Base-by-base conservation (phyloP, 2,888 invertebrate species). In the Mythimna impura region DNA sequence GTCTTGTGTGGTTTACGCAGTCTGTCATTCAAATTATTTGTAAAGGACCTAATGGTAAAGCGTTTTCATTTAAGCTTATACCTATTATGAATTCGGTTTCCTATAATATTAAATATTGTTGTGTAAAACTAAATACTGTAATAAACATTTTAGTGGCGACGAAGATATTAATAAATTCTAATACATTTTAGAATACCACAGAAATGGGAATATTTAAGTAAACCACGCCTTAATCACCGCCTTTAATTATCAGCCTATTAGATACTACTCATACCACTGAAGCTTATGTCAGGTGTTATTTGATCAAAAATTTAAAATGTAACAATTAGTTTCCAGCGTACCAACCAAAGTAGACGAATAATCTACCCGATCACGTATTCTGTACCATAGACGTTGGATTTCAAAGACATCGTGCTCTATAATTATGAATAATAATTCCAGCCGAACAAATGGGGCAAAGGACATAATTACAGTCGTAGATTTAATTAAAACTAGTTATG, bases 221-320 rank as follows among this genome's bases (percentile, higher is more conserved):
- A 86, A 77, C 78, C 85, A 90, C 88, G 88, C 89, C 90, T 88
- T 88, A 89, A 89, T 89, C 88, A 86, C 85, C 80, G 84, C 88
- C 88, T 91, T 91, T 93, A 93, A 93, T 93, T 92, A 93, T 89
- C 82, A 74, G 76, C 75, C 89, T 88, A 92, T 93, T 92, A 91
- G 87, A 89, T 89, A 81, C 89, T 84, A 87, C 87, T 89, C 89
- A 87, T 87, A 86, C 82, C 80, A 72, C 85, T 88, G 90, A 95
- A 95, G 95, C 95, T 93, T 94, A 95, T 95, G 94, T 94, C 93
- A 96, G 94, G 96, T 94, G 96, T 94, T 93, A 94, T 93, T 94
- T 92, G 90, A 94, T 96, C 89, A 95, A 92, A 92, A 91, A 95
- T 96, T 93, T 90, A 95, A 90, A 90, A 89, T 86, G 86, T 83